Evolutionary conservation across 2,113 vertebrate species (phyloP), one percentile per base, ranked within the genome.

Genomic region (Hypomesus transpacificus): DNA sequence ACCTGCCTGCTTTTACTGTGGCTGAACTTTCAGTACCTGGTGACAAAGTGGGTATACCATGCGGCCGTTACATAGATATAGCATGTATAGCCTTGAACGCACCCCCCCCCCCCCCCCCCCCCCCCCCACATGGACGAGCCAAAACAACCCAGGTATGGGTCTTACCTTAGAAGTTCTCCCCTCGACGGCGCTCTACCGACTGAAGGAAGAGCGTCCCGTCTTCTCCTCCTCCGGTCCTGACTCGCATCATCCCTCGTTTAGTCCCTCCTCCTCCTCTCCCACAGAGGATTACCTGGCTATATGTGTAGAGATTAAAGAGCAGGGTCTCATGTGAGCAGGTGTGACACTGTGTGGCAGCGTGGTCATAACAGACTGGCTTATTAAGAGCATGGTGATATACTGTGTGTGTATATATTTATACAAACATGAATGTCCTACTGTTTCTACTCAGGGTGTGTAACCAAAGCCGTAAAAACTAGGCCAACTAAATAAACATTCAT

Each of bases 201-300:
- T 56, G n/a, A 16, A 56, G 61, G 31, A 17, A 3, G 28, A 63
- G n/a, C 46, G 0, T 18, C 4, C 66, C 11, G 21, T 17, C 18
- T 20, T 17, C 18, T 20, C 50, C 0, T 71, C 61, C 77, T 24
- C 31, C 75, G 21, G 31, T 66, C 68, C 3, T 20, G 18, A 39
- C 28, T 24, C 52, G 3, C 5, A 51, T 21, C 50, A n/a, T 20
- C 62, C 70, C 60, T 51, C 16, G 22, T 50, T 52, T 4, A 59
- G 66, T 68, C 75, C 73, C 73, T 82, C 78, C 83, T 72, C 31
- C 59, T 18, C 50, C 31, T n/a, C 18, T 60, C 69, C 69, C 1
- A 74, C 76, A 58, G 67, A 82, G 77, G 70, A 86, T 84, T 71
- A 79, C 59, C 63, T 70, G 70, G 75, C 69, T 80, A 3, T 84